Percentiles rank a stretch among this genome's conserved stretches.
These are phyloP conservation scores for Ochropleura plecta DNA, from an alignment of 2,888 invertebrate species.

Conservation along the genomic window DNA sequence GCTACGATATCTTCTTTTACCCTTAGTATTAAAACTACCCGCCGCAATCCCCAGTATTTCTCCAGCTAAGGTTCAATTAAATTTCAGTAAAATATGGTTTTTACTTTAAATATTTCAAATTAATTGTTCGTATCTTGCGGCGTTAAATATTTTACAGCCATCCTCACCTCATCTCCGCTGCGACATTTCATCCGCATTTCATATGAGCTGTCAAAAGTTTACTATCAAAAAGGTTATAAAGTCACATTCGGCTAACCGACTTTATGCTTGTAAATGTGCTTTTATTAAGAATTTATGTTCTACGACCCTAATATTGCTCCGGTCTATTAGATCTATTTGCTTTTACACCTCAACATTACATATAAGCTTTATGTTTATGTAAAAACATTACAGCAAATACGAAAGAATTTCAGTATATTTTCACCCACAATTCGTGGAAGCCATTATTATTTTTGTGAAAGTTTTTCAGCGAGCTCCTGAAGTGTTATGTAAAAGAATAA, in stretches of 20 bases:
- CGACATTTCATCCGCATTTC: slow-evolving; percentile 36
- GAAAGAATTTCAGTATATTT: slow-evolving; percentile 36
- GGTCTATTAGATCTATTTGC: slow-evolving; percentile 48
- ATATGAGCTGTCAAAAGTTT: slow-evolving; percentile 55
- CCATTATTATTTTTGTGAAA: slow-evolving; percentile 30
- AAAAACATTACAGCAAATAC: slow-evolving; percentile 36
- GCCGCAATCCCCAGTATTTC: too few relatives aligned
- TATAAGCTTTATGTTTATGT: slow-evolving; percentile 48
- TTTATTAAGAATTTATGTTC: slow-evolving; percentile 53
- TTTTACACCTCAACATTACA: slow-evolving; percentile 46
- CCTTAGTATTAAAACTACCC: too few relatives aligned
- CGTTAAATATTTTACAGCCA: slow-evolving; percentile 18
- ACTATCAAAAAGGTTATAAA: slow-evolving; percentile 47
- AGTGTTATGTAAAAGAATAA: slow-evolving; percentile 48
- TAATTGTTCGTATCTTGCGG: neutral
- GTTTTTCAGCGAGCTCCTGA: slow-evolving; percentile 37
- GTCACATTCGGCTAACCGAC: slow-evolving; percentile 27
- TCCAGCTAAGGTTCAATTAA: neutral
- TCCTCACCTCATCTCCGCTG: slow-evolving; percentile 14
- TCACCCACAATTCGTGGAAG: slow-evolving; percentile 38
- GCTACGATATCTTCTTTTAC: too few relatives aligned
- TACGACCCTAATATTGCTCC: slow-evolving; percentile 34
- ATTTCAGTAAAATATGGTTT: neutral
- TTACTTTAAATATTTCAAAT: neutral
- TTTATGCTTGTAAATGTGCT: slow-evolving; percentile 47